phyloP scores from a whole-genome alignment of 1,140 invertebrate genomes.

The Oreohelix idahoensis region DNA sequence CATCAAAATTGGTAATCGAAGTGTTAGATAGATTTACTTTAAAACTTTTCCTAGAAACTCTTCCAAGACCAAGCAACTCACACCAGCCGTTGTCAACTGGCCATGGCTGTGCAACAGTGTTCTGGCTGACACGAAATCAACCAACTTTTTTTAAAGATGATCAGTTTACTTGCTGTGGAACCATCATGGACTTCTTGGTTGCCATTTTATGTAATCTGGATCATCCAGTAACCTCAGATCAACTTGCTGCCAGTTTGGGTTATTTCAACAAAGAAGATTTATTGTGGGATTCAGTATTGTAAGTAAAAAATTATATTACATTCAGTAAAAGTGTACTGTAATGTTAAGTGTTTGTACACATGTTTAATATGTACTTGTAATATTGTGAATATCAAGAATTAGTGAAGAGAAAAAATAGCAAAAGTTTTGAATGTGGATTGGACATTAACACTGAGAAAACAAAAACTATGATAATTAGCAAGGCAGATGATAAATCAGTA shows the following conservation, averaged over 20 bases:
- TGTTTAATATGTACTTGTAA: too few species aligned
- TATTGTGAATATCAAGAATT: too few species aligned
- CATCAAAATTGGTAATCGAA: too few species aligned
- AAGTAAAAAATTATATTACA: not conserved
- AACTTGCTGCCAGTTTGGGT: constrained; percentile 34
- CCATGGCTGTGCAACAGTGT: constrained; percentile 30
- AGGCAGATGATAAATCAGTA: too few species aligned
- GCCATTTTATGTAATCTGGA: constrained; percentile 24
- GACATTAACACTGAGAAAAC: too few species aligned
- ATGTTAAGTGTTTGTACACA: too few species aligned
- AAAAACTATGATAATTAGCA: too few species aligned
- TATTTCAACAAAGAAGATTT: constrained; percentile 1
- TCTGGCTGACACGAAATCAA: constrained; percentile 21
- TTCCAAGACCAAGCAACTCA: constrained; percentile 1
- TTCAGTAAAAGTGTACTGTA: too few species aligned
- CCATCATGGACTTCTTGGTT: constrained; percentile 32
- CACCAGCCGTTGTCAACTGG: constrained; percentile 21
- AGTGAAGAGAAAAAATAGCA: too few species aligned
- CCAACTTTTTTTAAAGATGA: constrained; percentile 1
- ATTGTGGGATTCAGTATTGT: constrained; percentile 19
- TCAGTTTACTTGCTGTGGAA: constrained; percentile 19
- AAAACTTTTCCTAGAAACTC: constrained; percentile 3
- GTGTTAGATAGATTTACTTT: not conserved
- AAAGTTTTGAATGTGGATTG: too few species aligned
- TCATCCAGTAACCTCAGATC: constrained; percentile 34